Conservation (phyloP, 2,888 invertebrate species). For the Cyclophora punctaria region DNA sequence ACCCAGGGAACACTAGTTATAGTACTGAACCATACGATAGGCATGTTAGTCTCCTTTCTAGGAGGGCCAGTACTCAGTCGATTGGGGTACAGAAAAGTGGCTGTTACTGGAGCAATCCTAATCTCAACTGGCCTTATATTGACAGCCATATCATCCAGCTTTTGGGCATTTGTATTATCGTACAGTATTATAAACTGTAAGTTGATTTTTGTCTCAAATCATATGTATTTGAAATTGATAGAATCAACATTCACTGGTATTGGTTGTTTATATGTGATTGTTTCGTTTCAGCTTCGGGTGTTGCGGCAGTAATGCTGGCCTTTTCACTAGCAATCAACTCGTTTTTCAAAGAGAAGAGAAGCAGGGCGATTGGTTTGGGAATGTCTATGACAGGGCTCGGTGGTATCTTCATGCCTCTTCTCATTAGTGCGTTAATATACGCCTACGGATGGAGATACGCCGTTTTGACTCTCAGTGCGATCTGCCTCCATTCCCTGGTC, state of each 20-base stretch:
- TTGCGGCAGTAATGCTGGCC: conserved; percentile 75
- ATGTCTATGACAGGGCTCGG: conserved; percentile 80
- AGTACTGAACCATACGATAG: conserved; percentile 79
- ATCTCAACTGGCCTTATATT: conserved; percentile 74
- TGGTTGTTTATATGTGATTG: not conserved
- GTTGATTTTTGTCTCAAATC: conserved; percentile 29
- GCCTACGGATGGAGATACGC: conserved; percentile 76
- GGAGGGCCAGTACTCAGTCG: conserved; percentile 77
- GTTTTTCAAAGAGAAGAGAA: conserved; percentile 77
- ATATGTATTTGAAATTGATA: no score
- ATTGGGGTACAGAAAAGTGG: conserved; percentile 80
- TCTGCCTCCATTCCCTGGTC: conserved; percentile 76
- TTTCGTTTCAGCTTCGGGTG: conserved; percentile 74
- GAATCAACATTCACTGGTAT: no score
- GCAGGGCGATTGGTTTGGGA: conserved; percentile 77
- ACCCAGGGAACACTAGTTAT: conserved; percentile 78
- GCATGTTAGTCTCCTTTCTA: conserved; percentile 78
- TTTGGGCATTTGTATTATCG: conserved; percentile 75
- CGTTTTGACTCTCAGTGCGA: conserved; percentile 76
- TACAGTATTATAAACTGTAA: conserved; percentile 83
- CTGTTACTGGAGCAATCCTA: conserved; percentile 70
- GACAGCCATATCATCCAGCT: conserved; percentile 73
- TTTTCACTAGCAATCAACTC: conserved; percentile 79
- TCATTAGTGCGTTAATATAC: conserved; percentile 73
- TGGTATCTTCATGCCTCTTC: conserved; percentile 78